These are phyloP conservation scores for Calameuta filiformis DNA, from an alignment of 2,888 invertebrate genomes.

Conservation along the genomic window DNA sequence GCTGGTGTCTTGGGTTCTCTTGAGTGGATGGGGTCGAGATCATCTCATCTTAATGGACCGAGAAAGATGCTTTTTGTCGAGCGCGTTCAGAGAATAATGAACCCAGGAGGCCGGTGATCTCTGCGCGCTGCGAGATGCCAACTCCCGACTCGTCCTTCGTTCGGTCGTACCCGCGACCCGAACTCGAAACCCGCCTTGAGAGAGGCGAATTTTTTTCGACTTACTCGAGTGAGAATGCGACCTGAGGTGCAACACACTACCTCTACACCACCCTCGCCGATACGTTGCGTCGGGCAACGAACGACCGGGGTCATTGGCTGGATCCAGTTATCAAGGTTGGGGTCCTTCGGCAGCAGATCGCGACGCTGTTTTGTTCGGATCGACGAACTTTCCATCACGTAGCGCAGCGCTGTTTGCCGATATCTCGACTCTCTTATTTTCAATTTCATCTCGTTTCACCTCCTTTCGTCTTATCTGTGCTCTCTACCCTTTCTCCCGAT, in stretches of 20 bases:
- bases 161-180: conserved; percentile 1
- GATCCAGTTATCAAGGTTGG: conserved; percentile 58
- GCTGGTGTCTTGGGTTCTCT: neutral
- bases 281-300: conserved; percentile 44
- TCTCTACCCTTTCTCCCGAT: conserved; percentile 3
- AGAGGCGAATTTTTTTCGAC: neutral
- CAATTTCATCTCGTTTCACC: conserved; percentile 13
- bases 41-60: neutral
- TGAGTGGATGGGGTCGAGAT: neutral
- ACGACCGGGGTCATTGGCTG: conserved; percentile 57
- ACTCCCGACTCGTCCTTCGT: neutral
- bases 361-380: conserved; percentile 20
- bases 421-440: neutral
- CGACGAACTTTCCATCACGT: conserved; percentile 33
- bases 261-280: conserved; percentile 13
- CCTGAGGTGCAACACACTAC: neutral
- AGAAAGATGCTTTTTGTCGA: conserved; percentile 38
- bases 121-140: neutral
- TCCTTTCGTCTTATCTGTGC: neutral
- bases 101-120: conserved; percentile 39
- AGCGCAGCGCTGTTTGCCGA: neutral
- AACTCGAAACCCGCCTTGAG: neutral
- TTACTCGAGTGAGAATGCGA: neutral
- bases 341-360: conserved; percentile 38
- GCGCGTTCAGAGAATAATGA: conserved; percentile 52